phyloP scores from a whole-genome alignment of 1,140 invertebrate species.

The Rhizoglyphus robini region DNA sequence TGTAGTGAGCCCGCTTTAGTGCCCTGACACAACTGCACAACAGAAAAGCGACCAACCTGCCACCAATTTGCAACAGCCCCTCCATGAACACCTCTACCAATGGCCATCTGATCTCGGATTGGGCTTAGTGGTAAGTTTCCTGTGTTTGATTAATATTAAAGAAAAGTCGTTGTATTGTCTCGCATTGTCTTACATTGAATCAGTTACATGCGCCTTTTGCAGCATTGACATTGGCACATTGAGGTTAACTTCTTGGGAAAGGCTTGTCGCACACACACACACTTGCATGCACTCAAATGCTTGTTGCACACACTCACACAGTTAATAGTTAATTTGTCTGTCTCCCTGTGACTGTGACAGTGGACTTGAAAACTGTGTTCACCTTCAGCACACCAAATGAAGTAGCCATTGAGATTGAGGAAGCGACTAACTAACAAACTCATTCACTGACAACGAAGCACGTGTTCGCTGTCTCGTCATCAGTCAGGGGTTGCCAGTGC shows the following conservation, averaged over 20 bases:
- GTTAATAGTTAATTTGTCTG: neutral
- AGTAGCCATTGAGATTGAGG: neutral
- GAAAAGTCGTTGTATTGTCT: too few species aligned
- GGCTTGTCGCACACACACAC: neutral
- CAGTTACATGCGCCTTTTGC: neutral
- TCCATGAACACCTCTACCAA: neutral
- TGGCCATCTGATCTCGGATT: neutral
- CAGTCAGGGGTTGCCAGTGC: too few species aligned
- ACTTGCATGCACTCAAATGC: neutral
- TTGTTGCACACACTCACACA: too few species aligned
- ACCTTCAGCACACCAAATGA: neutral
- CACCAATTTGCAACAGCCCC: too few species aligned
- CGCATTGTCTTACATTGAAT: neutral
- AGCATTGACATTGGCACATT: neutral
- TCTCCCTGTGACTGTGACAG: neutral
- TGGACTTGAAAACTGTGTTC: neutral
- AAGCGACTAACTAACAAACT: neutral
- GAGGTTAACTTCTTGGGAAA: neutral
- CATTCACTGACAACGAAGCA: too few species aligned
- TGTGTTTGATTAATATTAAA: neutral
- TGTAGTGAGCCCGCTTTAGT: too few species aligned
- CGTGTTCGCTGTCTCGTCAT: too few species aligned
- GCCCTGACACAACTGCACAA: too few species aligned
- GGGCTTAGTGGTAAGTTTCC: neutral
- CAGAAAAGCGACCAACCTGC: too few species aligned